Conservation (phyloP, 2,113 vertebrate genomes). For the Gadus macrocephalus region DNA sequence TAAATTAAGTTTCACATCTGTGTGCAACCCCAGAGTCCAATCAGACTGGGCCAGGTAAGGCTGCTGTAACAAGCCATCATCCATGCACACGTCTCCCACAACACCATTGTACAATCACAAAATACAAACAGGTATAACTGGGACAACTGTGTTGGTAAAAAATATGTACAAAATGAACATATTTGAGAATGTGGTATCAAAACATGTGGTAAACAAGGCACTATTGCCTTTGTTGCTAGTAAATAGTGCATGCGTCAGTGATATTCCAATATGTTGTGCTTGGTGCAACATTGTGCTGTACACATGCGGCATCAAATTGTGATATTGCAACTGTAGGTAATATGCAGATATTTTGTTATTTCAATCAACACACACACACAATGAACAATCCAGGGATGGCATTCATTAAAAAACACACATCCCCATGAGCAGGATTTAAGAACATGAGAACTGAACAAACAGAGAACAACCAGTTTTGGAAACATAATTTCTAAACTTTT, state of each 20-base stretch:
- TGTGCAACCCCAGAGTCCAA: no score
- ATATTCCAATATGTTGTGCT: neutral
- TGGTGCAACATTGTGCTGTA: neutral
- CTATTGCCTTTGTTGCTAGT: neutral
- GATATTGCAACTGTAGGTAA: no score
- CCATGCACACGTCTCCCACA: no score
- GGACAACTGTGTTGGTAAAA: neutral
- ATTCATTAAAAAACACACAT: no score
- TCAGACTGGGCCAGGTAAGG: no score
- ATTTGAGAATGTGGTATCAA: neutral
- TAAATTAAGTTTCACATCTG: no score
- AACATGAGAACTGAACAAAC: no score
- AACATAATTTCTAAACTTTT: no score
- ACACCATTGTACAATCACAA: no score
- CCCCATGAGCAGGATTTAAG: neutral
- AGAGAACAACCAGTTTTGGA: no score
- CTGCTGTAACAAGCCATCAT: no score
- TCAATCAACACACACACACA: constrained; percentile 15
- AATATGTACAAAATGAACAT: neutral
- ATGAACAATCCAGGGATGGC: neutral
- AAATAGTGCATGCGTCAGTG: neutral
- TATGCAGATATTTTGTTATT: no score
- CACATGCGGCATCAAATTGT: neutral
- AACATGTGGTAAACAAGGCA: neutral
- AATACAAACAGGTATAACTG: neutral